Base-by-base conservation (phyloP, 2,113 vertebrate genomes). In the Gymnorhina tibicen region DNA sequence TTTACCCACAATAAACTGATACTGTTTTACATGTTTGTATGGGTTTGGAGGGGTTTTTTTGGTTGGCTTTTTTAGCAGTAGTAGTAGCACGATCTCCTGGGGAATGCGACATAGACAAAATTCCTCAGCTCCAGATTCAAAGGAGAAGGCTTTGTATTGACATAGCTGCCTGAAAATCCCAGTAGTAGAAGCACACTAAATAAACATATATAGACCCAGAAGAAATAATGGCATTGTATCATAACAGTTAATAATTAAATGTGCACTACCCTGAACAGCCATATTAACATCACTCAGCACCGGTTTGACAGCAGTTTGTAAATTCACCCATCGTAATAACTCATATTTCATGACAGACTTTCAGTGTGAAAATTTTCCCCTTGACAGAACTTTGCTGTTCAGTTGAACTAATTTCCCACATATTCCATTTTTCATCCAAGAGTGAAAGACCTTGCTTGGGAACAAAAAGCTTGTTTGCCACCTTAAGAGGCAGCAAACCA, bases 181-280 rank as follows among this genome's bases (percentile, higher is more conserved):
- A 52, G 74, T 3, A 89, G 73, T 8, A 5, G 41, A 68, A 94
- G 63, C 37, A 88, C 46, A 37, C 15, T 74, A 77, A 96, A 76
- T 76, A 90, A 58, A 93, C 78, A 17, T 23, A 52, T 20, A 72
- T 1, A 77, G 32, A 89, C 60, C 46, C 83, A 78, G 60, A 80
- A 91, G 68, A 89, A 95, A 89, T 59, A 68, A 75, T 5, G 35
- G 32, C 39, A 60, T 23, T 52, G 17, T 74, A 88, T 77, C 85
- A 60, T 49, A 87, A 64, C 21, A 68, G 87, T 85, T 92, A 93
- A 89, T 90, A 91, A 93, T 83, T 92, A 67, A 94, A 95, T 55
- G 60, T 59, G 22, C 33, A 33, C 20, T 84, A 58, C 87, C 63
- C 77, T 91, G 77, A 96, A 93, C 20, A 96, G 70, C 35, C 41